Percentiles rank a stretch among this genome's conserved stretches.
Evolutionary conservation across 2,888 invertebrate genomes (phyloP).

Genomic region (Chaetogeoica ovagalla): DNA sequence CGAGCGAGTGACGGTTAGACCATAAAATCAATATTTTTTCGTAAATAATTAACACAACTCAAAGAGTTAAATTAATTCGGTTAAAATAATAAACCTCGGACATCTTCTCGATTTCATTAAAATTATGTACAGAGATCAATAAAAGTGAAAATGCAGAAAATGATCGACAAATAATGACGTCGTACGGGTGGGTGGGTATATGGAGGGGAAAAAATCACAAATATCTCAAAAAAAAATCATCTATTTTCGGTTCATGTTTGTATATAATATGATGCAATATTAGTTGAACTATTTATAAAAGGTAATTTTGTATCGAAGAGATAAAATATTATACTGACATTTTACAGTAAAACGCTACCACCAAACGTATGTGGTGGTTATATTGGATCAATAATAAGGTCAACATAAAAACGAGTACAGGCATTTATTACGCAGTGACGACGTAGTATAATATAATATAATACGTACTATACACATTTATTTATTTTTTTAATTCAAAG

Average conservation of each 20-base stretch:
- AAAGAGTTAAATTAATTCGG: background rate
- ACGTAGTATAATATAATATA: too few species aligned
- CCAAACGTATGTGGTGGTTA: background rate
- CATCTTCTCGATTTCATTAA: conserved; percentile 2
- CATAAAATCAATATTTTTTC: background rate
- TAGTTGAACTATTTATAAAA: too few species aligned
- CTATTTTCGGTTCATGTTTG: background rate
- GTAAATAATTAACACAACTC: too few species aligned
- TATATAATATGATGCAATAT: too few species aligned
- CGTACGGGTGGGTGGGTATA: background rate
- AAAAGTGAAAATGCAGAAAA: conserved; percentile 42
- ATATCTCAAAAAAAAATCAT: background rate
- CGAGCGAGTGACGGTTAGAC: too few species aligned
- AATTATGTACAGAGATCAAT: conserved; percentile 5
- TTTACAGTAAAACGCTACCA: conserved; percentile 5
- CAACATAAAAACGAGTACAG: conserved; percentile 1
- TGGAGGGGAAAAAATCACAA: too few species aligned
- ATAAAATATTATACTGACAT: background rate
- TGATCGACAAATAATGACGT: background rate
- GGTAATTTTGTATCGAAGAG: background rate
- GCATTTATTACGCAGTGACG: background rate
- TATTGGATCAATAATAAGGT: conserved; percentile 35
- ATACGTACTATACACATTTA: background rate
- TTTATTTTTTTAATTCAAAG: conserved; percentile 3
- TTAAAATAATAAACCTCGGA: conserved; percentile 14